These are phyloP conservation scores for Digitonthophagus gazella DNA, from an alignment of 2,888 invertebrate genomes.

Conservation along the genomic window DNA sequence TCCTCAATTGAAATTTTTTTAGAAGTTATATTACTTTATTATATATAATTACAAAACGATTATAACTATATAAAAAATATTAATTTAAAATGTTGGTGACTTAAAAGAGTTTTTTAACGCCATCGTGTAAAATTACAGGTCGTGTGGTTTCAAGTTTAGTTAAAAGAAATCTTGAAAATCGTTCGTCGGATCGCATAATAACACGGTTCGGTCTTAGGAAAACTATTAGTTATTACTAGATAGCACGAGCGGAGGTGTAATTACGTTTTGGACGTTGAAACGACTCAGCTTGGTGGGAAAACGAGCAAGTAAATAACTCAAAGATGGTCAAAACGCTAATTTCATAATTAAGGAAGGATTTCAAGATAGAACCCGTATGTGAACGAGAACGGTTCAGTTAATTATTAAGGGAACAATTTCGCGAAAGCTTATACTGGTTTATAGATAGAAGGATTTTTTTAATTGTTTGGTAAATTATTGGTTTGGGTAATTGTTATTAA, in stretches of 20 bases:
- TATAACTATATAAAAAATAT: no score
- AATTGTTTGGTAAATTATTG: neutral
- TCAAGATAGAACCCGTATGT: neutral
- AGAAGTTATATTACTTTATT: no score
- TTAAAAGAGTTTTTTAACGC: no score
- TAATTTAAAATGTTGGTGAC: no score
- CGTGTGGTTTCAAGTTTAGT: neutral
- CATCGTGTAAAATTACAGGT: neutral
- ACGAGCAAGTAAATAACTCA: neutral
- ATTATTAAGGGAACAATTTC: neutral
- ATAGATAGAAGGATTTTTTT: neutral
- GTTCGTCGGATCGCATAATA: neutral
- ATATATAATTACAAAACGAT: no score
- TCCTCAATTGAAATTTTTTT: no score
- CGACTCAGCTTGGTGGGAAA: neutral
- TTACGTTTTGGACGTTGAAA: constrained; percentile 5
- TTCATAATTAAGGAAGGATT: neutral
- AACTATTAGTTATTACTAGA: neutral
- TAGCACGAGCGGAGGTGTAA: constrained; percentile 1
- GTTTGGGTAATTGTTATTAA: neutral
- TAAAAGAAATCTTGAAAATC: neutral
- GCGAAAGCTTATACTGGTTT: neutral
- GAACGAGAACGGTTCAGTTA: neutral
- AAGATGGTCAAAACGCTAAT: neutral
- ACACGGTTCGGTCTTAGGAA: neutral